phyloP scores from a whole-genome alignment of 2,797 vertebrate species.

The Intellagama lesueurii region DNA sequence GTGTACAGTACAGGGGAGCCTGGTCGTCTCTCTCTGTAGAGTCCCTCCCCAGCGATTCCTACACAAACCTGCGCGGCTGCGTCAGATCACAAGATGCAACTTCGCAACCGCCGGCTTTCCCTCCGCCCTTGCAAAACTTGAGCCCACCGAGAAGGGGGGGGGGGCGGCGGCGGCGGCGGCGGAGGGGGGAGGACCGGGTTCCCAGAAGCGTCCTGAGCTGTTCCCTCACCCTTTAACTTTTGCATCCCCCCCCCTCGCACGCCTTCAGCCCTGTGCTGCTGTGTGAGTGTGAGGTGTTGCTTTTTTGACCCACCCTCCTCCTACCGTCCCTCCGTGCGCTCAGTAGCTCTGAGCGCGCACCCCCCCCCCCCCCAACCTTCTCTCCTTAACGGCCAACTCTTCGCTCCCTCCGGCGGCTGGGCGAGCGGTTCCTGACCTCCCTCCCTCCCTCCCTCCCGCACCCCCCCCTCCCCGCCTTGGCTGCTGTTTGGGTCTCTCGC shows the following conservation, averaged over 20 bases:
- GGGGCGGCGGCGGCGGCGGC: background rate
- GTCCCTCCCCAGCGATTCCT: background rate
- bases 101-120: constrained; percentile 38
- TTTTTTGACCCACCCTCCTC: background rate
- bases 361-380: background rate
- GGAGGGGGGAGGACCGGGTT: background rate
- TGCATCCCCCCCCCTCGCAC: too few species aligned
- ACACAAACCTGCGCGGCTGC: background rate
- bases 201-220: background rate
- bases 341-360: background rate
- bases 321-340: background rate
- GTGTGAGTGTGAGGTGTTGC: too few species aligned
- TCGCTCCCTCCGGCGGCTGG: background rate
- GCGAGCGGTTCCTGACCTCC: background rate
- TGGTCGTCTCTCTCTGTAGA: rapidly evolving
- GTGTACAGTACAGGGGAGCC: background rate
- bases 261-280: background rate
- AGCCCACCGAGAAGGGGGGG: background rate
- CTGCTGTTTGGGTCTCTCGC: background rate
- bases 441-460: background rate
- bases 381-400: background rate
- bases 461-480: constrained; percentile 9
- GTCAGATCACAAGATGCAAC: constrained; percentile 56
- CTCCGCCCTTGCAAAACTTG: constrained; percentile 24
- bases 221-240: background rate